Conservation (phyloP, 2,797 vertebrate species). For the Hydrocynus forskahlii region DNA sequence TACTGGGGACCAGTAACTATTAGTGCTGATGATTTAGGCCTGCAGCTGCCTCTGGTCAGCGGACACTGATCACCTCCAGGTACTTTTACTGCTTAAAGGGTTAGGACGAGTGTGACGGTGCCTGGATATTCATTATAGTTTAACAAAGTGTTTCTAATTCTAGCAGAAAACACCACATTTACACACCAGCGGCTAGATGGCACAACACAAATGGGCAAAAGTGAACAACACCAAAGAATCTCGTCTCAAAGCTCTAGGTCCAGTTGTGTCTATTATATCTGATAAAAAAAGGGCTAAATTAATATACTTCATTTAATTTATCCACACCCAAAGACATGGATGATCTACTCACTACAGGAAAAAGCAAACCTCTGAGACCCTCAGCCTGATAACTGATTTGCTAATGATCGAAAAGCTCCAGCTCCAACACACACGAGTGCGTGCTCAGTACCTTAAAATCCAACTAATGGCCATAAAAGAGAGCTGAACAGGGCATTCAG, state of each 20-base stretch:
- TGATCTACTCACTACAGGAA: background rate
- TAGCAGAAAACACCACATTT: background rate
- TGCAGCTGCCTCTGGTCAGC: conserved; percentile 29
- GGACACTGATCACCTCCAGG: conserved; percentile 17
- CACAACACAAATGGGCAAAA: background rate
- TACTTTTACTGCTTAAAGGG: background rate
- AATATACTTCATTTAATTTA: background rate
- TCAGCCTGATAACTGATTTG: conserved; percentile 39
- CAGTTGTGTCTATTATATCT: background rate
- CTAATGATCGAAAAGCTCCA: conserved; percentile 25
- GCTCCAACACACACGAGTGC: conserved; percentile 23
- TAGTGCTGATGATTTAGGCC: conserved; percentile 31
- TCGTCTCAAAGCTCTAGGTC: background rate
- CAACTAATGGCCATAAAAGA: background rate
- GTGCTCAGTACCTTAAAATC: conserved; percentile 16
- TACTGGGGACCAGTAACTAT: background rate
- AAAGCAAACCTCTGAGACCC: conserved; percentile 12
- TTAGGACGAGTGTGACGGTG: background rate
- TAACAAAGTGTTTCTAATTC: background rate
- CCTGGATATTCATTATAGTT: conserved; percentile 3
- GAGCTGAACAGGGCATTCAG: background rate
- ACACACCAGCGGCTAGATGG: conserved; percentile 1
- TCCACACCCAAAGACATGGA: background rate
- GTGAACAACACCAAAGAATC: conserved; percentile 8
- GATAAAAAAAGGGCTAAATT: background rate